These are phyloP conservation scores for Drosophila kikkawai DNA, from an alignment of 1,140 invertebrate genomes.

Conservation along the genomic window DNA sequence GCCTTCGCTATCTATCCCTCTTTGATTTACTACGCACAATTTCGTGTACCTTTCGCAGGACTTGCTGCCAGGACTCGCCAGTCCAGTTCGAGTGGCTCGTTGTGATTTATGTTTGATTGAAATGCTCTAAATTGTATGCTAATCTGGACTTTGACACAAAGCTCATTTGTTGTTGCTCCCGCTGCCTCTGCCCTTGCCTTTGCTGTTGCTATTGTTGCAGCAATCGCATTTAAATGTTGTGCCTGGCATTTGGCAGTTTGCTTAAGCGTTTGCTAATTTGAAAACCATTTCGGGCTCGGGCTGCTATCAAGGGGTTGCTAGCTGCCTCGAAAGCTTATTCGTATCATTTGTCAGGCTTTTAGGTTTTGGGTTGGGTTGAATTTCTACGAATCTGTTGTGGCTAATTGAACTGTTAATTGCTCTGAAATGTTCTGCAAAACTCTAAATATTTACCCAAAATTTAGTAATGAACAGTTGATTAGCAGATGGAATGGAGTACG, in stretches of 20 bases:
- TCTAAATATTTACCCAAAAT: conserved; percentile 14
- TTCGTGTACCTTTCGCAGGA: conserved; percentile 53
- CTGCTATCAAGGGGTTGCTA: conserved; percentile 25
- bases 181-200: neutral
- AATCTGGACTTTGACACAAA: conserved; percentile 57
- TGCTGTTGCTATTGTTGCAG: conserved; percentile 7
- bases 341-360: conserved; percentile 42
- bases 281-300: conserved; percentile 41
- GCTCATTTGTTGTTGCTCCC: conserved; percentile 52
- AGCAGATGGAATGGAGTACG: neutral
- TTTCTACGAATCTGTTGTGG: conserved; percentile 8
- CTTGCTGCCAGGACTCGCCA: conserved; percentile 8
- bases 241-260: conserved; percentile 47
- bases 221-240: conserved; percentile 47
- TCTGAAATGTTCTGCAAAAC: neutral
- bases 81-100: conserved; percentile 41
- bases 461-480: conserved; percentile 18
- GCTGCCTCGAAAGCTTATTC: neutral
- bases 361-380: neutral
- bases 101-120: conserved; percentile 81
- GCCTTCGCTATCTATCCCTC: conserved; percentile 10
- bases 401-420: conserved; percentile 28
- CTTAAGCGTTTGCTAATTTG: conserved; percentile 60
- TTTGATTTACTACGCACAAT: conserved; percentile 73
- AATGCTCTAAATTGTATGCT: conserved; percentile 77